Percentiles rank a stretch among this genome's conserved stretches.
phyloP scores from a whole-genome alignment of 2,888 invertebrate genomes.

The Orchesellides sinensis region DNA sequence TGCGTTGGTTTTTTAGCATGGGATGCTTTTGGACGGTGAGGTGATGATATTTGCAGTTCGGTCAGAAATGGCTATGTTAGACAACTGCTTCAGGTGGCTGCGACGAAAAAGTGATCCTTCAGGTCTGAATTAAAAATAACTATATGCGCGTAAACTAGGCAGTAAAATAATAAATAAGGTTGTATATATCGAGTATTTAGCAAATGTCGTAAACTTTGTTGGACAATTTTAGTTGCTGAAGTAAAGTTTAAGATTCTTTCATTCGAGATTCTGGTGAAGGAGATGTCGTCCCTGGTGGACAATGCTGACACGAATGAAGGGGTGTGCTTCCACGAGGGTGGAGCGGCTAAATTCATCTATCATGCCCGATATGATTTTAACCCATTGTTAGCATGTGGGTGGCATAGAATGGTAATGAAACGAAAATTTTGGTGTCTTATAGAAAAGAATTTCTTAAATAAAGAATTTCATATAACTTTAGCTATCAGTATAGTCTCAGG shows the following conservation, averaged over 20 bases:
- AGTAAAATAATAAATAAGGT: neutral
- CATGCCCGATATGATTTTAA: neutral
- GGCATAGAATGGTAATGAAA: neutral
- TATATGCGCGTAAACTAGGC: neutral
- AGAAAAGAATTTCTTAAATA: neutral
- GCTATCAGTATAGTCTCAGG: neutral
- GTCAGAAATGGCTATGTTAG: neutral
- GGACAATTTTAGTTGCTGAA: neutral
- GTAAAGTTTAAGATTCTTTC: neutral
- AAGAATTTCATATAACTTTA: neutral
- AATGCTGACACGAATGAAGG: neutral
- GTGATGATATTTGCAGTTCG: neutral
- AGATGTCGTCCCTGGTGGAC: neutral
- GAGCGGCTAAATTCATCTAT: neutral
- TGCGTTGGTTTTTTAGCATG: neutral
- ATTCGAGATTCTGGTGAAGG: neutral
- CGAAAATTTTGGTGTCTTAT: neutral
- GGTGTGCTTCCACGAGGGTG: neutral
- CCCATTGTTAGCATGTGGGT: neutral
- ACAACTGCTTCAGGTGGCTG: neutral
- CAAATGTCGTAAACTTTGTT: no score
- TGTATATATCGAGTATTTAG: neutral
- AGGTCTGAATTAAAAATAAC: neutral
- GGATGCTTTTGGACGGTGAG: neutral
- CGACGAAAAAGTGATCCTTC: neutral